Evolutionary conservation across 2,113 vertebrate genomes (phyloP).

Genomic region (Ondatra zibethicus): DNA sequence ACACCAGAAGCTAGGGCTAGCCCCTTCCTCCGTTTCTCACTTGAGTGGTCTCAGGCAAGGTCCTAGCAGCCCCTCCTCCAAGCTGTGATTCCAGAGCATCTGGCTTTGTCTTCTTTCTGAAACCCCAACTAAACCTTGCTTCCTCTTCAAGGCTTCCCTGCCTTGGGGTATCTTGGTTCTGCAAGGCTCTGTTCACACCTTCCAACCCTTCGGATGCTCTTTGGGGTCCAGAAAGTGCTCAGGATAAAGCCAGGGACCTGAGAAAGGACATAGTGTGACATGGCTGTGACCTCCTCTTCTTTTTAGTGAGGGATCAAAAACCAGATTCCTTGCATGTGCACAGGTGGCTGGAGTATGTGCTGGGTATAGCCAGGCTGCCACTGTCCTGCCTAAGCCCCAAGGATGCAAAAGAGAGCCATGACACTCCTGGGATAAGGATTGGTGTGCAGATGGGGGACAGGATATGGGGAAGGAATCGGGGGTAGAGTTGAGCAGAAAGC

Average conservation of each 20-base stretch:
- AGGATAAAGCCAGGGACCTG: not conserved
- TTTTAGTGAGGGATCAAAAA: conserved; percentile 9
- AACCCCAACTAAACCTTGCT: not conserved
- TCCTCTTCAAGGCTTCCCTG: not conserved
- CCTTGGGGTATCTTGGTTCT: not conserved
- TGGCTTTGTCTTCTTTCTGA: not conserved
- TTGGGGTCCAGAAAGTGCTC: not conserved
- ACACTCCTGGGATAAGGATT: not conserved
- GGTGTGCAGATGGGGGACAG: not conserved
- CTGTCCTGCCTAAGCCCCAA: not conserved
- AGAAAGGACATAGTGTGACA: not conserved
- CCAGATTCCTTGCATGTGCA: not conserved
- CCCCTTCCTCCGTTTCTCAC: not conserved
- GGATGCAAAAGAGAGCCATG: not conserved
- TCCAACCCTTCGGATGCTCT: not conserved
- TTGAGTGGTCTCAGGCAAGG: not conserved
- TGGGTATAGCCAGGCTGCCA: not conserved
- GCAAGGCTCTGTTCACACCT: not conserved
- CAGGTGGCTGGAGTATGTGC: no score
- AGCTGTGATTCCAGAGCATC: not conserved
- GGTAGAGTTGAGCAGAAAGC: not conserved
- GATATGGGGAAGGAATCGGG: not conserved
- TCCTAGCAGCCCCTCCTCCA: not conserved
- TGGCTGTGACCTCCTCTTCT: not conserved
- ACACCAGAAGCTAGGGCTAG: not conserved